Base-by-base conservation (phyloP, 2,888 invertebrate genomes). In the Ormyrus nitidulus region DNA sequence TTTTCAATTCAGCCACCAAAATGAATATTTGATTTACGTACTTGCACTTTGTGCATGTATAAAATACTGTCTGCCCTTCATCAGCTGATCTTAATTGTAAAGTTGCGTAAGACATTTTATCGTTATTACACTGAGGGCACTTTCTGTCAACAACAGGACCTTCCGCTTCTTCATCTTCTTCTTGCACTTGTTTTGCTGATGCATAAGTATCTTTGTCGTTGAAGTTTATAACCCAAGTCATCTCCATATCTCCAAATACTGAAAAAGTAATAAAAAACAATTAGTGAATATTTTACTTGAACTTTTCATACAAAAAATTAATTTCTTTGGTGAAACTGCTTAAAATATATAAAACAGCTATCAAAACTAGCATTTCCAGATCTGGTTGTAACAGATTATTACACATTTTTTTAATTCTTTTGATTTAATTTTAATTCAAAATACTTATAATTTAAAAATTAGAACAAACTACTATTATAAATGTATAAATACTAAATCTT, bases 21-120 rank as follows among this genome's bases (percentile, higher is more conserved):
- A 4, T 48, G 13, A 56, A 62, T 34, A 51, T 51, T 65, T 19
- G 51, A n/a, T 68, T 62, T 49, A 91, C 95, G 90, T 92, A 95
- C 95, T 95, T 95, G 95, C 99, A 99, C 88, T 96, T 95, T 34
- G 95, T 94, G 91, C 99, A 99, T 1, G 98, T 98, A 88, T 97
- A 99, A 91, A 99, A 99, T 3, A 99, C 98, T 0, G 99, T 99
- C 91, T 99, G 99, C 0, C 99, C 99, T 94, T 99, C 99, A 93
- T 99, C 99, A 34, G 99, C 99, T 0, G 99, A 99, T 85, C 99
- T 92, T 48, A 99, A 92, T 90, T 99, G 99, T 72, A 98, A 91
- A 0, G 99, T 99, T 6, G 98, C 96, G 90, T 98, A 99, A 0
- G 97, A 96, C 98, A 99, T 99, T 88, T 95, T 95, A 58, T 97